Conservation (phyloP, 1,140 invertebrate species). For the Brachionus paranguensis region DNA sequence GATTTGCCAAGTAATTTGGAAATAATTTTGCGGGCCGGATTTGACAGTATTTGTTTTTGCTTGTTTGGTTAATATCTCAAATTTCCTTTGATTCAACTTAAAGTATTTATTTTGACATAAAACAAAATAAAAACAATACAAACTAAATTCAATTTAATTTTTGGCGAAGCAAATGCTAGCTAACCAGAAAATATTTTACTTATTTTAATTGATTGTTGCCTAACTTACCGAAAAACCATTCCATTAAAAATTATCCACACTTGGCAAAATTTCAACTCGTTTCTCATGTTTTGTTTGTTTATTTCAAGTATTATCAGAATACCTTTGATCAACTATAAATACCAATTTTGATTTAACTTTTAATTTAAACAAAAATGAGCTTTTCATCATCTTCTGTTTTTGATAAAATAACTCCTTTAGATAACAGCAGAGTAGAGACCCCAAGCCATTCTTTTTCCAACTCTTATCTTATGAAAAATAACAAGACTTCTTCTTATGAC, state of each 20-base stretch:
- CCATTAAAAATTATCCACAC: background rate
- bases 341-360: background rate
- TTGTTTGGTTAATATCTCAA: background rate
- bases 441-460: background rate
- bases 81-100: background rate
- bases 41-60: background rate
- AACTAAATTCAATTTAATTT: background rate
- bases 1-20: background rate
- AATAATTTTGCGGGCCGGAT: background rate
- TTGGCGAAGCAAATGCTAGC: background rate
- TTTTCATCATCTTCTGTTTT: constrained; percentile 13
- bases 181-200: background rate
- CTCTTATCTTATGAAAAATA: background rate
- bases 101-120: background rate
- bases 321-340: background rate
- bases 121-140: background rate
- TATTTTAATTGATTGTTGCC: constrained; percentile 5
- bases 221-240: background rate
- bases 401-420: background rate
- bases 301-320: background rate
- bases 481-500: background rate
- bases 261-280: background rate
- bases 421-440: background rate
- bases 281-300: background rate
- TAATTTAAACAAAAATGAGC: background rate